These are phyloP conservation scores for Diplodus puntazzo DNA, from an alignment of 2,797 vertebrate genomes.

Conservation along the genomic window DNA sequence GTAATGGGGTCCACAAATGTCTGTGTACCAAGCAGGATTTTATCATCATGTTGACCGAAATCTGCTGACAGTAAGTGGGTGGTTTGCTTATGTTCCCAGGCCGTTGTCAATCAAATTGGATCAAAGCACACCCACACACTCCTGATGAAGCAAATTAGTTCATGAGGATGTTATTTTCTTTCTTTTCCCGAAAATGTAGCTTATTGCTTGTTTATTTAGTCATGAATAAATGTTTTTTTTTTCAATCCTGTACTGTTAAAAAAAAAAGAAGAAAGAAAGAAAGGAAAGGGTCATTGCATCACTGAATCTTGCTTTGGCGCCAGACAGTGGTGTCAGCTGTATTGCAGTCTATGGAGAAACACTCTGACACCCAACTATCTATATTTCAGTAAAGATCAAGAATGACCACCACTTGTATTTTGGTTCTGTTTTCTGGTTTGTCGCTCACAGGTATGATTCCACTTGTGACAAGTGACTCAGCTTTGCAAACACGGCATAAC, in stretches of 20 bases:
- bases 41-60: neutral
- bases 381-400: no score
- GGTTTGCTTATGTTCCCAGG: constrained; percentile 3
- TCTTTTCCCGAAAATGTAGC: neutral
- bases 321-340: no score
- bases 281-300: no score
- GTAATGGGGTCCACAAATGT: neutral
- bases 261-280: no score
- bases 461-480: constrained; percentile 16
- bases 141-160: neutral
- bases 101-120: neutral
- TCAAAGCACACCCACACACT: constrained; percentile 19
- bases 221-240: neutral
- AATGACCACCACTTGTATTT: no score
- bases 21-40: neutral
- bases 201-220: neutral
- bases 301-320: no score
- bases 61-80: constrained; percentile 4
- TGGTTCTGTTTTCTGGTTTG: neutral
- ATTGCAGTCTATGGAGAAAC: no score
- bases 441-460: neutral
- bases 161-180: neutral
- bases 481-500: constrained; percentile 12
- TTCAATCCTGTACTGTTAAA: no score
- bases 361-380: no score